These are phyloP conservation scores for Chionis minor DNA, from an alignment of 2,113 vertebrate genomes.

Conservation along the genomic window DNA sequence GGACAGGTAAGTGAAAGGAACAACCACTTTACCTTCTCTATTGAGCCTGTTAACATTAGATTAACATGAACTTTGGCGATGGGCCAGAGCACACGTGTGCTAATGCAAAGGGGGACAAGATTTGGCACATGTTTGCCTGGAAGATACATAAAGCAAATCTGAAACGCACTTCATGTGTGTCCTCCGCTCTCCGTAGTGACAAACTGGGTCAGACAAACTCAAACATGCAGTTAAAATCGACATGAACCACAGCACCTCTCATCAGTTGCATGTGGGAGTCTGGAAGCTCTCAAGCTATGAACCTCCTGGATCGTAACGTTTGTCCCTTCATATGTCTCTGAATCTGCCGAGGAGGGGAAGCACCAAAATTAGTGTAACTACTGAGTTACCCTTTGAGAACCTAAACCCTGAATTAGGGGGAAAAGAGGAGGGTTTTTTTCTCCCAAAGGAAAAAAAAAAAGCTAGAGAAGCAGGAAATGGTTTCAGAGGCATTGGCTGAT, in stretches of 20 bases:
- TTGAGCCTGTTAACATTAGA: not conserved
- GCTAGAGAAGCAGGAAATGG: not conserved
- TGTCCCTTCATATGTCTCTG: not conserved
- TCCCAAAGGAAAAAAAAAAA: too few species aligned
- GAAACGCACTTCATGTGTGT: not conserved
- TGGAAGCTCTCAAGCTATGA: not conserved
- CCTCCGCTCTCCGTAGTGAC: not conserved
- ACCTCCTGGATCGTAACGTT: fast-evolving
- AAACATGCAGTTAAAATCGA: not conserved
- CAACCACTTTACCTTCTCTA: not conserved
- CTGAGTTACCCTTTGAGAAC: not conserved
- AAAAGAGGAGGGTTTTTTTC: too few species aligned
- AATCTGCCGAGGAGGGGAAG: not conserved
- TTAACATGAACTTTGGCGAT: not conserved
- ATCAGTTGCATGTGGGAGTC: fast-evolving
- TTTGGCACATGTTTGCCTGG: not conserved
- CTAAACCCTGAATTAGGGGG: not conserved
- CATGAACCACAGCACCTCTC: fast-evolving
- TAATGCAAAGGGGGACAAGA: not conserved
- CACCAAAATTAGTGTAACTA: not conserved
- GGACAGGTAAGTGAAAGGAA: conserved; percentile 71
- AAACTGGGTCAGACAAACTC: not conserved
- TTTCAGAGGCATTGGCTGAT: too few species aligned
- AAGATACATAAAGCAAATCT: not conserved
- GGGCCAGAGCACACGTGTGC: not conserved